These are phyloP conservation scores for Mesaphorura yosii DNA, from an alignment of 1,140 invertebrate genomes.

Conservation along the genomic window DNA sequence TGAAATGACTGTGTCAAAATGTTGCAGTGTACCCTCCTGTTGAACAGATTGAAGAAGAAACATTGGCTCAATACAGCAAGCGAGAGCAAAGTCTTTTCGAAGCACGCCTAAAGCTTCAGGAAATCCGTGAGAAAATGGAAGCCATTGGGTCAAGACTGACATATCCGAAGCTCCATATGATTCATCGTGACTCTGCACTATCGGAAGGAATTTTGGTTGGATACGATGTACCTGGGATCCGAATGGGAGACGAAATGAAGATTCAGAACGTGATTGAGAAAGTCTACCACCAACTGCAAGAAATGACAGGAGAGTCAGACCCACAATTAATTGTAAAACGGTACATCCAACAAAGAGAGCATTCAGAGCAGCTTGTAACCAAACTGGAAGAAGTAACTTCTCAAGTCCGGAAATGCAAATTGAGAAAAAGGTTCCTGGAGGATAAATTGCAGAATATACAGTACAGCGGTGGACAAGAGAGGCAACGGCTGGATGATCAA, in stretches of 20 bases:
- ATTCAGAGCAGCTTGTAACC: slow-evolving; percentile 15
- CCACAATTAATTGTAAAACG: slow-evolving; percentile 17
- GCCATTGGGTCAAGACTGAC: slow-evolving; percentile 23
- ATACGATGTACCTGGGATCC: background rate
- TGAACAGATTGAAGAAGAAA: slow-evolving; percentile 21
- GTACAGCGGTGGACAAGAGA: slow-evolving; percentile 23
- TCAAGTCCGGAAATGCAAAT: slow-evolving; percentile 24
- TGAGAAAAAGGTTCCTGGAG: slow-evolving; percentile 24
- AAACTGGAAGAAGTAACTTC: slow-evolving; percentile 20
- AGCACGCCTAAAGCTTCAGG: slow-evolving; percentile 17
- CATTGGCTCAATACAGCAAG: slow-evolving; percentile 20
- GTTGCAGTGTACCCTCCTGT: no score
- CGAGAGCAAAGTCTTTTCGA: slow-evolving; percentile 27
- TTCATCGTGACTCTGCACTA: slow-evolving; percentile 27
- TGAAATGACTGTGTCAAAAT: background rate
- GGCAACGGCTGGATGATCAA: slow-evolving; percentile 24
- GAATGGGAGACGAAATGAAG: slow-evolving; percentile 9
- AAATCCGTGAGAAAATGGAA: slow-evolving; percentile 29
- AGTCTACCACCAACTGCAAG: slow-evolving; percentile 17
- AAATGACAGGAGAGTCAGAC: slow-evolving; percentile 29
- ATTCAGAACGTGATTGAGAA: slow-evolving; percentile 15
- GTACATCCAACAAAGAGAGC: slow-evolving; percentile 24
- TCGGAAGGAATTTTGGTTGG: slow-evolving; percentile 15
- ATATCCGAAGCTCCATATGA: slow-evolving; percentile 30
- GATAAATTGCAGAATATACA: slow-evolving; percentile 27